Base-by-base conservation (phyloP, 2,888 invertebrate genomes). In the Dorcus parallelipipedus region DNA sequence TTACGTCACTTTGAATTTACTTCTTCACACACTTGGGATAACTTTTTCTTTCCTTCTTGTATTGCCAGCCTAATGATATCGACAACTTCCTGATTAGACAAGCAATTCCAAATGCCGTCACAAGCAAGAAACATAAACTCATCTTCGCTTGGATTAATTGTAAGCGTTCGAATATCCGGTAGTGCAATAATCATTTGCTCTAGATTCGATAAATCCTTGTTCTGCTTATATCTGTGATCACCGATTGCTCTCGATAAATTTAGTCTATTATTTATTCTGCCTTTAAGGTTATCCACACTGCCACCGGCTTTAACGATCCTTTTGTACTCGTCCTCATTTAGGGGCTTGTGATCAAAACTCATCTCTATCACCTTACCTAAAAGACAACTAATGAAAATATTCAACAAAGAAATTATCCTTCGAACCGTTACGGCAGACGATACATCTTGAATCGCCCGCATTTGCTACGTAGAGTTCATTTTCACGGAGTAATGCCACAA, bases 151-250 rank as follows among this genome's bases (percentile, higher is more conserved):
- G 89, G 86, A 62, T 91, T 86, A 53, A 95, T 83, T 9, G 87
- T 86, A 38, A 92, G 75, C 39, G 86, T 88, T 73, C 88, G 88
- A 3, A 99, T 83, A 72, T 98, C 98, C 0, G 99, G 99, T 55
- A 94, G 78, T 1, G 98, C 93, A 9, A 95, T 94, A 65, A 99
- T 97, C 97, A 97, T 97, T 81, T 99, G 99, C 72, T 97, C 93
- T 66, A 89, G 86, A 3, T 91, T 83, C 42, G 87, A 83, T 47
- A 97, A 77, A 2, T 86, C 84, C 67, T 83, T 83, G 72, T 93
- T 96, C 75, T 89, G 86, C 80, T 99, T 99, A 79, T 98, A 99
- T 0, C 90, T 90, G 78, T 97, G 97, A 78, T 99, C 99, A 9
- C 98, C 96, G 56, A 99, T 86, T 9, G 99, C 98, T 62, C 99